Evolutionary conservation across 1,140 invertebrate species (phyloP), one percentile per base, ranked within the genome.

Genomic region (Artemia franciscana): DNA sequence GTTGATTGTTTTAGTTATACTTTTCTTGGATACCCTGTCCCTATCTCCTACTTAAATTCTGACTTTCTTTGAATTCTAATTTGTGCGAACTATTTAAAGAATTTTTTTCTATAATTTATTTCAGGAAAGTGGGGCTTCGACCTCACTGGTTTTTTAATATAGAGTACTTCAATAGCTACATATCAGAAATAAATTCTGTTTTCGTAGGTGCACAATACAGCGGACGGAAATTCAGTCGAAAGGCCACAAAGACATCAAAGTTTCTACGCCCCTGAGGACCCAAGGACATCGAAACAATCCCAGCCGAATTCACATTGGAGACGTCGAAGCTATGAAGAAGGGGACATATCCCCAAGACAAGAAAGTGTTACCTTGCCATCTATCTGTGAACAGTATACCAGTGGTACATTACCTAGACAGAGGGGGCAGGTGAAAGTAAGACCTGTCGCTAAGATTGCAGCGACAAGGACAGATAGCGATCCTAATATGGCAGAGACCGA

Each of bases 341-440:
- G 86, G 21, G 87, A 91, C 71, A 82, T 89, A 57, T 89, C 86
- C 24, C 86, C 86, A 2, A 25, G 26, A 26, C 60, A 62, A 24
- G 24, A 63, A 60, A n/a, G 5, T 39, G 21, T 62, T 25, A 18
- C 27, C 77, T 75, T 21, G 76, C 76, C 0, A 39, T 59, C 12
- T 56, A 62, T 24, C 62, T 30, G 65, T 67, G 66, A 73, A 65
- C 39, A 66, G 57, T 21, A 64, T 30, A 83, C 84, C 21, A 87
- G 87, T 5, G 86, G 88, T 25, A 91, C 85, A 3, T 74, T 88
- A 64, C 87, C 90, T 0, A 80, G 89, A 64, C 90, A 88, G 3
- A 78, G 87, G 68, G 83, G 78, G 58, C 75, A 86, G 4, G 84
- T 87, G 12, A 82, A 88, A 68, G 84, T 84, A 3, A 74, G 85